These are phyloP conservation scores for Phortica magna DNA, from an alignment of 2,888 invertebrate genomes.

Conservation along the genomic window DNA sequence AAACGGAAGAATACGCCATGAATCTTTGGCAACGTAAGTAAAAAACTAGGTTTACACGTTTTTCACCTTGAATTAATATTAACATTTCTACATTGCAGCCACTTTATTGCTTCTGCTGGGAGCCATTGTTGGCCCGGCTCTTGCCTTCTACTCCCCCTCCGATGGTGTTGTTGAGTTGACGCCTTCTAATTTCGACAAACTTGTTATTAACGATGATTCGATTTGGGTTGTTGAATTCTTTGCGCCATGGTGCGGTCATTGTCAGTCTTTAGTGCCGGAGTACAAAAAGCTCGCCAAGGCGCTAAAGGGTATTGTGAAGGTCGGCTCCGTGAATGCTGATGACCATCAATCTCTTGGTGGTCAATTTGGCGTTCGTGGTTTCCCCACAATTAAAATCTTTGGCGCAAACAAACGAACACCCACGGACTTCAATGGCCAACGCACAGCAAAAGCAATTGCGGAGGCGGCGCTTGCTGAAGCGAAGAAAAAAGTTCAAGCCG, in stretches of 20 bases:
- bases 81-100: constrained; percentile 40
- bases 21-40: constrained; percentile 19
- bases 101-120: constrained; percentile 52
- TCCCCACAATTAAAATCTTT: constrained; percentile 98
- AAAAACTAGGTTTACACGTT: constrained; percentile 18
- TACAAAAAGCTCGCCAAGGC: constrained; percentile 96
- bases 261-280: constrained; percentile 93
- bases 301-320: constrained; percentile 95
- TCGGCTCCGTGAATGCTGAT: constrained; percentile 96
- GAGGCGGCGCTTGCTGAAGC: constrained; percentile 90
- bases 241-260: constrained; percentile 97
- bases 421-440: constrained; percentile 89
- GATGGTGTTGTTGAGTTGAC: constrained; percentile 92
- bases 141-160: constrained; percentile 82
- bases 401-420: constrained; percentile 90
- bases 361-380: constrained; percentile 91
- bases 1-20: not conserved
- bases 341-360: constrained; percentile 89
- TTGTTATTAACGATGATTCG: constrained; percentile 89
- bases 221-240: constrained; percentile 93
- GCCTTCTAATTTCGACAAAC: constrained; percentile 90
- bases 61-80: not conserved
- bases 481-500: constrained; percentile 85
- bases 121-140: constrained; percentile 40
- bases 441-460: constrained; percentile 91